Conservation (phyloP, 2,797 vertebrate genomes). For the Lepidocolaptes lacrymiger region DNA sequence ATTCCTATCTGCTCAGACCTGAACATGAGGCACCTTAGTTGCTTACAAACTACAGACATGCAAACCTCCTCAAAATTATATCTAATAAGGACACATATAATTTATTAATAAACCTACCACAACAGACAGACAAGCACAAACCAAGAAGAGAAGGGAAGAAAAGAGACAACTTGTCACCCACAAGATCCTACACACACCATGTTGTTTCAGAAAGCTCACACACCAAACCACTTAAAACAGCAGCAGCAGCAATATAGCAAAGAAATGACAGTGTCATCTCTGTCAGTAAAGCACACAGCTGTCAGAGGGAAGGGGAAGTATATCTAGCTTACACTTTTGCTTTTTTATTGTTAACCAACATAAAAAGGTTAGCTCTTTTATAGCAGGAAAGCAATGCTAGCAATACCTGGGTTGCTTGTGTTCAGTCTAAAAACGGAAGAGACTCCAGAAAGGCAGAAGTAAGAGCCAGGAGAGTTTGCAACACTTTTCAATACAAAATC, state of each 20-base stretch:
- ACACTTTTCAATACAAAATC: background rate
- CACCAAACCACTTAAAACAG: conserved; percentile 71
- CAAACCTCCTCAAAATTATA: conserved; percentile 83
- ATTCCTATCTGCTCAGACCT: conserved; percentile 85
- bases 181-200: conserved; percentile 1
- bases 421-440: background rate
- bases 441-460: background rate
- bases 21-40: conserved; percentile 86
- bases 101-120: conserved; percentile 54
- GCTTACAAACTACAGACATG: conserved; percentile 83
- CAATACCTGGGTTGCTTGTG: background rate
- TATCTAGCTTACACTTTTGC: background rate
- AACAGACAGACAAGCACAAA: conserved; percentile 66
- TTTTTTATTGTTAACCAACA: background rate
- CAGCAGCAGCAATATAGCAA: conserved; percentile 71
- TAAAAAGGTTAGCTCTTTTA: background rate
- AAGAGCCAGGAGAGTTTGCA: background rate
- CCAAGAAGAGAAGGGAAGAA: background rate
- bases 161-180: conserved; percentile 23
- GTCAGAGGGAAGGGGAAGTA: background rate
- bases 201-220: conserved; percentile 23
- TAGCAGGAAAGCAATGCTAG: background rate
- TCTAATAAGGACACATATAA: background rate
- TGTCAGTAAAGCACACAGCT: background rate
- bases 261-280: background rate